Evolutionary conservation across 2,797 vertebrate genomes (phyloP).

Genomic region (Neoniphon sammara): DNA sequence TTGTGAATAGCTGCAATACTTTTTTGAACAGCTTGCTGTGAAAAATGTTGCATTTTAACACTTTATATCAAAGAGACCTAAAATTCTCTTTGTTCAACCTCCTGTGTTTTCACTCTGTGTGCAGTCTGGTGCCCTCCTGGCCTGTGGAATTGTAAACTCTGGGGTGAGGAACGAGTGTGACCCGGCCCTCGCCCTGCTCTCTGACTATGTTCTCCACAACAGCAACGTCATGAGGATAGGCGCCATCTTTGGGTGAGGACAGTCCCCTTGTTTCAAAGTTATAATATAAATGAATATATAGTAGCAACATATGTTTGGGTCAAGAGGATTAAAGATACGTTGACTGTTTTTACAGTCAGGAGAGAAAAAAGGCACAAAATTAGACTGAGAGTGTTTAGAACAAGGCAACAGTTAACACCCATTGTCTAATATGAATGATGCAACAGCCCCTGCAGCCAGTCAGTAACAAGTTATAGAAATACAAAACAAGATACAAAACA

Average conservation of each 20-base stretch:
- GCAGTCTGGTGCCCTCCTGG: constrained; percentile 96
- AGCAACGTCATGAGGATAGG: constrained; percentile 98
- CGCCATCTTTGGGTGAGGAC: constrained; percentile 95
- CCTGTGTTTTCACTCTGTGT: constrained; percentile 23
- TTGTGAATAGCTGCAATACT: too few species aligned
- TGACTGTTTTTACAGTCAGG: background rate
- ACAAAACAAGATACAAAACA: too few species aligned
- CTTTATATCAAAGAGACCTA: background rate
- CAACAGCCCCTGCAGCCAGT: too few species aligned
- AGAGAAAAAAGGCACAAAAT: background rate
- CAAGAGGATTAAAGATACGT: background rate
- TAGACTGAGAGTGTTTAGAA: background rate
- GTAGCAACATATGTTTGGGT: background rate
- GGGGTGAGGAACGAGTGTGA: constrained; percentile 99
- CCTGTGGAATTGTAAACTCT: constrained; percentile 97
- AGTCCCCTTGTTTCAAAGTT: background rate
- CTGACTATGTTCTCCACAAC: constrained; percentile 97
- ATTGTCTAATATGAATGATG: too few species aligned
- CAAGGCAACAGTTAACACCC: too few species aligned
- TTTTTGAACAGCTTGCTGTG: too few species aligned
- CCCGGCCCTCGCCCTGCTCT: constrained; percentile 94
- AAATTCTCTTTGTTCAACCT: background rate
- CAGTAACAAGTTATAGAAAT: too few species aligned
- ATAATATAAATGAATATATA: background rate
- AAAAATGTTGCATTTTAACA: too few species aligned